Evolutionary conservation across 2,797 vertebrate species (phyloP).

Genomic region (Enteromius mattozi): DNA sequence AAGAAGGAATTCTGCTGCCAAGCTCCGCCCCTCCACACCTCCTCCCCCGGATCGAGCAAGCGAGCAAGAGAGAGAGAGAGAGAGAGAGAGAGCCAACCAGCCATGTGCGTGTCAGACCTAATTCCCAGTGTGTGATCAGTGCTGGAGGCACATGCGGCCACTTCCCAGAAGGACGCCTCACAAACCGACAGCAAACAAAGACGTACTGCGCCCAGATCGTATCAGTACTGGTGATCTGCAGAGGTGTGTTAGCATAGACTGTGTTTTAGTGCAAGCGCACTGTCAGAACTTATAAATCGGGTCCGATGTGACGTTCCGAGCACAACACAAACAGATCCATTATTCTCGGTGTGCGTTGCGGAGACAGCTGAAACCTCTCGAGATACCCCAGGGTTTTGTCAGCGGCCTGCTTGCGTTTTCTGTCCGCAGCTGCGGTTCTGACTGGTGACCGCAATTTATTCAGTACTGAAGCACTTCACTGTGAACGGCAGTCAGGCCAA

Average conservation of each 20-base stretch:
- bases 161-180: conserved; percentile 38
- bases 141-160: conserved; percentile 49
- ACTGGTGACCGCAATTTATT: conserved; percentile 16
- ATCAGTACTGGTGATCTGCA: conserved; percentile 17
- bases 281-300: not conserved
- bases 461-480: not conserved
- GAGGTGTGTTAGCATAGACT: conserved; percentile 30
- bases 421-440: conserved; percentile 12
- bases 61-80: conserved; percentile 11
- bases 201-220: conserved; percentile 24
- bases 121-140: conserved; percentile 51
- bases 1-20: conserved; percentile 45
- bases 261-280: not conserved
- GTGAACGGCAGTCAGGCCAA: not conserved
- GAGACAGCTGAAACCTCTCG: conserved; percentile 39
- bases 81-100: conserved; percentile 20
- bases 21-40: conserved; percentile 26
- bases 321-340: conserved; percentile 53
- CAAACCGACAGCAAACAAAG: conserved; percentile 29
- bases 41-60: conserved; percentile 2
- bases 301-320: conserved; percentile 17
- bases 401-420: not conserved
- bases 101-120: conserved; percentile 52
- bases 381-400: conserved; percentile 38
- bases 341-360: conserved; percentile 7